These are phyloP conservation scores for Peromyscus aztecus DNA, from an alignment of 2,797 vertebrate genomes.

Conservation along the genomic window DNA sequence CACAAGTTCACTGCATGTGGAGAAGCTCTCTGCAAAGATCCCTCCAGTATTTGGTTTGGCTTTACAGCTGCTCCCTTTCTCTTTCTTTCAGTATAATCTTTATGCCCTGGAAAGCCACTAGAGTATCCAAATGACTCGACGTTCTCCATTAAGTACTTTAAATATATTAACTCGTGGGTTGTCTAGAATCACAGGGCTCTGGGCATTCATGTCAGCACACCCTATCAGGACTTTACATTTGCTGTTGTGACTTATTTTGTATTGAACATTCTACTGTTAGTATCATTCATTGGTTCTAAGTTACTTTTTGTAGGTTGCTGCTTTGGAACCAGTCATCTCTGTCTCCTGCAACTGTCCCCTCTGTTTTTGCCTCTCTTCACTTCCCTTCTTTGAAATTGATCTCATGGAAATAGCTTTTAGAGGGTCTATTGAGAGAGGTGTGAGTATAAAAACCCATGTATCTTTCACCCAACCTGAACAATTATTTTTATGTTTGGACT, in stretches of 20 bases:
- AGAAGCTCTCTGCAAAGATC: constrained; percentile 18
- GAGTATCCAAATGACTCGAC: neutral
- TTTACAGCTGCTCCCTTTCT: neutral
- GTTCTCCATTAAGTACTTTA: neutral
- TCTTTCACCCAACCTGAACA: neutral
- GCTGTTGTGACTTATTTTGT: neutral
- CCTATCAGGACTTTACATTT: constrained; percentile 3
- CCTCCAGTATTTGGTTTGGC: neutral
- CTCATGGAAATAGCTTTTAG: constrained; percentile 30
- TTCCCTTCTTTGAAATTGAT: constrained; percentile 40
- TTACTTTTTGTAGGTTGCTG: neutral
- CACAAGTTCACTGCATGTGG: neutral
- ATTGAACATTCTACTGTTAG: constrained; percentile 4
- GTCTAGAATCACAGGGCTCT: neutral
- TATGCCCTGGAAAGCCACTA: neutral
- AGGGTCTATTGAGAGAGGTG: neutral
- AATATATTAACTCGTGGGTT: neutral
- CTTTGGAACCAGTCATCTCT: constrained; percentile 34
- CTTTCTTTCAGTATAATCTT: neutral
- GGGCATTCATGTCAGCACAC: neutral
- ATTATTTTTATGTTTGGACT: neutral
- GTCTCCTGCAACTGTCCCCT: neutral
- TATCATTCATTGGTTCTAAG: constrained; percentile 1
- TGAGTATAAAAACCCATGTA: neutral
- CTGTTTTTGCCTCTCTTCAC: constrained; percentile 15